Evolutionary conservation across 2,888 invertebrate species (phyloP).

Genomic region (Petrolisthes cinctipes): DNA sequence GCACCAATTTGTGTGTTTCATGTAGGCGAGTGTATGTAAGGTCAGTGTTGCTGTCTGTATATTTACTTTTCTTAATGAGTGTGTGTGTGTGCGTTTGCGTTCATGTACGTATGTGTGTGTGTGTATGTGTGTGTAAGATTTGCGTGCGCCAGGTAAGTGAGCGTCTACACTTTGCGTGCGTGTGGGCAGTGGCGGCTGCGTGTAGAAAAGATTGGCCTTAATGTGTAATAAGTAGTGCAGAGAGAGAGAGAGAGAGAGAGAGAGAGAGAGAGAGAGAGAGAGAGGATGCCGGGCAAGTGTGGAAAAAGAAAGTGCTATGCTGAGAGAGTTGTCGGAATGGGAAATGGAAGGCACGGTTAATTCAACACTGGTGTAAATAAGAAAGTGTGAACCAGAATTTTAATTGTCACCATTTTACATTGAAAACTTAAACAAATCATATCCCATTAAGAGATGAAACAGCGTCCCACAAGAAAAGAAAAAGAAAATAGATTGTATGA

Average conservation of each 20-base stretch:
- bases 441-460: too few species aligned
- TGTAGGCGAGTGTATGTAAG: background rate
- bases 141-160: background rate
- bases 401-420: too few species aligned
- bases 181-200: background rate
- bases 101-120: background rate
- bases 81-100: background rate
- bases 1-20: too few species aligned
- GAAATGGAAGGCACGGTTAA: background rate
- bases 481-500: too few species aligned
- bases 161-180: background rate
- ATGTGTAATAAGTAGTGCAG: background rate
- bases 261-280: background rate
- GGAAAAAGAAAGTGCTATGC: background rate
- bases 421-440: too few species aligned
- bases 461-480: too few species aligned
- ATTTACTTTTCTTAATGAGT: background rate
- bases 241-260: conserved; percentile 1
- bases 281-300: background rate
- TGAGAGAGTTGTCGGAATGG: background rate
- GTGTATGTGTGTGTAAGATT: background rate
- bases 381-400: too few species aligned
- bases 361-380: too few species aligned
- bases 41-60: background rate
- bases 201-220: background rate